Evolutionary conservation across 1,140 invertebrate genomes (phyloP).

Genomic region (Idris sp.): DNA sequence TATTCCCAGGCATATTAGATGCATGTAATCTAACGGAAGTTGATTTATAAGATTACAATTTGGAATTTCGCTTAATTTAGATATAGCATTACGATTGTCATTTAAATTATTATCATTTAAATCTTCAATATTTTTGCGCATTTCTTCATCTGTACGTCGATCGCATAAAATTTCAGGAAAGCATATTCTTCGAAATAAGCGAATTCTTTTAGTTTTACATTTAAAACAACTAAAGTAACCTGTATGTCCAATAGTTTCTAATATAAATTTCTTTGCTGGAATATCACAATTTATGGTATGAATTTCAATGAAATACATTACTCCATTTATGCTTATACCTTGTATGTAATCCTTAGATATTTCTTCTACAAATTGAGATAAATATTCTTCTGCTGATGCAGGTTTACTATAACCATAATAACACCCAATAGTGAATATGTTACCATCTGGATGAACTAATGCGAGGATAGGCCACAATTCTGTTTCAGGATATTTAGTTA

Average conservation of each 20-base stretch:
- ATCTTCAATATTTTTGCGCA: constrained; percentile 15
- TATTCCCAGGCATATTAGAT: constrained; percentile 64
- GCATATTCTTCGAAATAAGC: constrained; percentile 26
- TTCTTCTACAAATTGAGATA: constrained; percentile 66
- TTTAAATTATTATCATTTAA: background rate
- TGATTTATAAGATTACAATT: constrained; percentile 58
- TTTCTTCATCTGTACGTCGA: constrained; percentile 27
- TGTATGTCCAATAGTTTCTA: constrained; percentile 39
- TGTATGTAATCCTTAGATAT: constrained; percentile 34
- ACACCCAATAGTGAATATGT: constrained; percentile 48
- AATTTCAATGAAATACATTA: constrained; percentile 48
- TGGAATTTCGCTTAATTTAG: constrained; percentile 40
- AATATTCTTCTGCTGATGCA: constrained; percentile 47
- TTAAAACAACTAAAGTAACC: constrained; percentile 65
- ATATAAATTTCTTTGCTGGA: constrained; percentile 47
- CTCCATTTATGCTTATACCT: constrained; percentile 53
- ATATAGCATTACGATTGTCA: constrained; percentile 27
- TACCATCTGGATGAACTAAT: constrained; percentile 17
- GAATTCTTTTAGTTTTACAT: constrained; percentile 64
- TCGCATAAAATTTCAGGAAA: constrained; percentile 57
- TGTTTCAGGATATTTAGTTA: constrained; percentile 4
- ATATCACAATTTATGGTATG: constrained; percentile 63
- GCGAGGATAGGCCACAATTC: constrained; percentile 22
- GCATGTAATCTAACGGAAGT: constrained; percentile 66
- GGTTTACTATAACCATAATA: constrained; percentile 64